Base-by-base conservation (phyloP, 1,140 invertebrate species). In the Helicoverpa armigera region DNA sequence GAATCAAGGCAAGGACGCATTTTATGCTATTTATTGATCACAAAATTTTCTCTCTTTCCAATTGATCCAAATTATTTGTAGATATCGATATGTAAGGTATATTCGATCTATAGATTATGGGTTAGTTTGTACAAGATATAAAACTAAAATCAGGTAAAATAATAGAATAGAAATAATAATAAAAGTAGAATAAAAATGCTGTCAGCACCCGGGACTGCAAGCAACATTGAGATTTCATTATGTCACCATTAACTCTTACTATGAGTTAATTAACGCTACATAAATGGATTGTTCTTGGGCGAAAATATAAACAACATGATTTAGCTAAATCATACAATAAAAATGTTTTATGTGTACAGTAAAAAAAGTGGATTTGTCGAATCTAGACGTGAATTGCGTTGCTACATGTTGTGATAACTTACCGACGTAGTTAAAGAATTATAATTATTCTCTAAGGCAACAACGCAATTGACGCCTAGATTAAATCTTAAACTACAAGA, bases 1-100 rank as follows among this genome's bases (percentile, higher is more conserved):
- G 43, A 70, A 79, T 65, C 63, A 79, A 88, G 88, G 89, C 88
- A 92, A 92, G 90, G 81, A 81, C 75, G 90, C 90, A 91, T 91
- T 90, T 69, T 79, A 92, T 92, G 90, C 90, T 86, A 88, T 69
- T 80, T 65, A 29, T 77, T 72, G 29, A 77, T 72, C 79, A 79
- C 76, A 78, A 63, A 54, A 81, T 43, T 61, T 16, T 80, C 53
- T 73, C 35, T 70, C 35, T 81, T 18, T 67, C 16, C 53, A 50
- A 74, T 74, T 76, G 56, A 76, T 76, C 58, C 58, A 76, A 76
- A 76, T 61, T n/a, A 51, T 0, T 51, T 81, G 56, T 50, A 35
- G 29, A 60, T 81, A 54, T 75, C 13, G 69, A 85, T 84, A 86
- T 86, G 80, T 81, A 16, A 58, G 29, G 23, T 31, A 69, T 65